Conservation (phyloP, 2,888 invertebrate species). For the Hypselothyrea guttata region DNA sequence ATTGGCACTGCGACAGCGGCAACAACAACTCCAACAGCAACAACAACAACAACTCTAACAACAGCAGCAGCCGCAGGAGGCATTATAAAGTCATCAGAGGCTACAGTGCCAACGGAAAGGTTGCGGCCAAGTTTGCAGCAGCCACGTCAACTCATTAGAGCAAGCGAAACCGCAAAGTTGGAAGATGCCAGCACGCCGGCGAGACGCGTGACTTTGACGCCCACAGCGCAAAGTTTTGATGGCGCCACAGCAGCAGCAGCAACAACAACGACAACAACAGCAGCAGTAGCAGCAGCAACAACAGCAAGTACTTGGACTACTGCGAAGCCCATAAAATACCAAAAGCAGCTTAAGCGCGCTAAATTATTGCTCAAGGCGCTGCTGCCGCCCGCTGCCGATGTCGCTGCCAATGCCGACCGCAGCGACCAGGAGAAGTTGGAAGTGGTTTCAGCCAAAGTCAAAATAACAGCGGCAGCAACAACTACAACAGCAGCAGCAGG, state of each 20-base stretch:
- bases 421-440: conserved; percentile 39
- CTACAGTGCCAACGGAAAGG: conserved; percentile 20
- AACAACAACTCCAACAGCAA: not conserved
- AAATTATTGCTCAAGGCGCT: conserved; percentile 78
- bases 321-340: conserved; percentile 62
- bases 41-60: conserved; percentile 8
- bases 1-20: conserved; percentile 19
- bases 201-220: conserved; percentile 66
- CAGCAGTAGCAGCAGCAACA: conserved; percentile 17
- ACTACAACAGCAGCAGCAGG: conserved; percentile 5
- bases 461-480: conserved; percentile 37
- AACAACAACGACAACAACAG: conserved; percentile 13
- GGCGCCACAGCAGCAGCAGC: conserved; percentile 23
- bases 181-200: conserved; percentile 19
- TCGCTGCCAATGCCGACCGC: conserved; percentile 2
- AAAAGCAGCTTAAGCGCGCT: conserved; percentile 79
- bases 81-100: conserved; percentile 62
- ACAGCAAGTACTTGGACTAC: conserved; percentile 38
- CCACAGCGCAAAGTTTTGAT: conserved; percentile 51
- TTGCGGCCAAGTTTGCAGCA: conserved; percentile 44
- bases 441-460: conserved; percentile 63
- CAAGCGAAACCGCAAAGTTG: conserved; percentile 48
- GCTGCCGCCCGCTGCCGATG: conserved; percentile 37
- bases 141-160: conserved; percentile 48
- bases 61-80: conserved; percentile 23